Percentiles rank a stretch among this genome's conserved stretches.
These are phyloP conservation scores for Microcebus murinus DNA, from an alignment of 2,113 vertebrate species.

Conservation along the genomic window DNA sequence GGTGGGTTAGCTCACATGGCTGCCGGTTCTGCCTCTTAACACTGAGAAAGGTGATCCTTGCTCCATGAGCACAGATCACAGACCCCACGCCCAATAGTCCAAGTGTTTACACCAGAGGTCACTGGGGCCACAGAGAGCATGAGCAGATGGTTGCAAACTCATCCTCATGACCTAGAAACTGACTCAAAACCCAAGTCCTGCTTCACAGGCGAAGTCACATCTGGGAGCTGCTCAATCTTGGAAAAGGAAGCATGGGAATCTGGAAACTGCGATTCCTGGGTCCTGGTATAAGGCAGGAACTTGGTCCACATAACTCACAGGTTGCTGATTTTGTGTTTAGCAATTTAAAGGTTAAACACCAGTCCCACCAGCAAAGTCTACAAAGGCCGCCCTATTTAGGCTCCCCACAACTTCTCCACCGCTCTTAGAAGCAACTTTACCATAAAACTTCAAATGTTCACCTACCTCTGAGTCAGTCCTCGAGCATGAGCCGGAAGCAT, in stretches of 20 bases:
- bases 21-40: not conserved
- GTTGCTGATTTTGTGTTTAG: not conserved
- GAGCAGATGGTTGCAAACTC: not conserved
- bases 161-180: not conserved
- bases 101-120: not conserved
- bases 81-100: accelerated
- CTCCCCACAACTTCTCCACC: not conserved
- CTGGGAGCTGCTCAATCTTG: not conserved
- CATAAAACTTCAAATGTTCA: not conserved
- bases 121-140: not conserved
- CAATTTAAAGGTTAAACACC: not conserved
- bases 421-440: not conserved
- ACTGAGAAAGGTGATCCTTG: not conserved
- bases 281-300: not conserved
- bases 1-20: not conserved
- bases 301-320: not conserved
- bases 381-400: not conserved
- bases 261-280: not conserved
- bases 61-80: not conserved
- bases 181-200: not conserved
- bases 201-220: not conserved
- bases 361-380: not conserved
- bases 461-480: not conserved
- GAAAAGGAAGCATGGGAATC: not conserved
- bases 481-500: not conserved